Evolutionary conservation across 2,797 vertebrate species (phyloP).

Genomic region (Melanotaenia nigrans): DNA sequence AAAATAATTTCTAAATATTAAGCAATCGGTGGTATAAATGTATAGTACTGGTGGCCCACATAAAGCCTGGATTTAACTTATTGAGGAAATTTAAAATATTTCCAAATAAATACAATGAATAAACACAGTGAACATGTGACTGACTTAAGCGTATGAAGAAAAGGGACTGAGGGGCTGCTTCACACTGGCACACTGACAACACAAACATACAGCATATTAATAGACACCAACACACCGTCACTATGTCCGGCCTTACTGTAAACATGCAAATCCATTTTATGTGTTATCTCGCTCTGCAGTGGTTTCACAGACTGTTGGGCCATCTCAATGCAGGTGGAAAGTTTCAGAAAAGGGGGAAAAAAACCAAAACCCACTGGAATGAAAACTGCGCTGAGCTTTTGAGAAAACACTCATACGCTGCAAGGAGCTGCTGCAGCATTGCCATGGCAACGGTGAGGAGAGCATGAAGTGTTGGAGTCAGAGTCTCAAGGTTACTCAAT

Average conservation of each 20-base stretch:
- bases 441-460: constrained; percentile 80
- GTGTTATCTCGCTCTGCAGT: constrained; percentile 14
- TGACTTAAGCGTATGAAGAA: not conserved
- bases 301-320: constrained; percentile 39
- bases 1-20: constrained; percentile 6
- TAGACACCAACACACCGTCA: not conserved
- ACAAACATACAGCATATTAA: not conserved
- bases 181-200: not conserved
- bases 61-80: not conserved
- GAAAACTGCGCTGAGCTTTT: constrained; percentile 58
- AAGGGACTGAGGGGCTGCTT: not conserved
- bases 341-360: constrained; percentile 34
- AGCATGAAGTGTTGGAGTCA: constrained; percentile 62
- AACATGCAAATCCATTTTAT: constrained; percentile 14
- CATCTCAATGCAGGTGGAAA: constrained; percentile 57
- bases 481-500: constrained; percentile 82
- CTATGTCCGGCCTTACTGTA: constrained; percentile 1
- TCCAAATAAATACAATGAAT: not conserved
- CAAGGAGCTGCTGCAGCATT: constrained; percentile 70
- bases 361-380: constrained; percentile 57
- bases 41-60: not conserved
- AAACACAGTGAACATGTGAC: not conserved
- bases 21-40: not conserved
- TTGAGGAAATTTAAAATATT: too few relatives aligned
- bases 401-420: constrained; percentile 51